These are phyloP conservation scores for Himalopsyche tibetana DNA, from an alignment of 2,888 invertebrate genomes.

Conservation along the genomic window DNA sequence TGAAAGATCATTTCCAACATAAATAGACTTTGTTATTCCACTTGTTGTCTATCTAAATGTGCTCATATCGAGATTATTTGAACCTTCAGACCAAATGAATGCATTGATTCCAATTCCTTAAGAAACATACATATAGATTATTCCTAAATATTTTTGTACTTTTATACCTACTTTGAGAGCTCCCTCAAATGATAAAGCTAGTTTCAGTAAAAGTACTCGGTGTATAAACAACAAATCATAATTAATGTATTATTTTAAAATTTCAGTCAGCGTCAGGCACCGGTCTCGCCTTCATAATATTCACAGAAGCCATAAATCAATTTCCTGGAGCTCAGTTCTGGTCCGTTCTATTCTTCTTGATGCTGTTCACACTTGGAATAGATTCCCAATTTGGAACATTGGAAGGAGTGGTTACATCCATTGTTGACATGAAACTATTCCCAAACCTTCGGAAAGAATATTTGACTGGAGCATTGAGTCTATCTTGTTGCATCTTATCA, in stretches of 20 bases:
- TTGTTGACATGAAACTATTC: constrained; percentile 96
- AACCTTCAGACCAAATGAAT: too few species aligned
- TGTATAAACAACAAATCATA: background rate
- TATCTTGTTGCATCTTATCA: constrained; percentile 88
- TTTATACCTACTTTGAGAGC: too few species aligned
- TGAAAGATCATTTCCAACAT: too few species aligned
- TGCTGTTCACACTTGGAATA: constrained; percentile 97
- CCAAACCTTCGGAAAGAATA: constrained; percentile 94
- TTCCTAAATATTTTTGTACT: too few species aligned
- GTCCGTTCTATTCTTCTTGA: constrained; percentile 96
- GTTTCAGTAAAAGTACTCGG: too few species aligned
- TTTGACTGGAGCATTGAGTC: constrained; percentile 88
- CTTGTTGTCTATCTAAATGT: too few species aligned
- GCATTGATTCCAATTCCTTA: too few species aligned
- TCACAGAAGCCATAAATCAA: constrained; percentile 98
- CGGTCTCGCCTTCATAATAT: constrained; percentile 96
- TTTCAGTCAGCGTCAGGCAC: constrained; percentile 96
- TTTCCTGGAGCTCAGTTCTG: constrained; percentile 97
- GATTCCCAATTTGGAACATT: constrained; percentile 98
- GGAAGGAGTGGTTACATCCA: constrained; percentile 96
- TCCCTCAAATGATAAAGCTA: too few species aligned
- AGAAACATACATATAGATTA: too few species aligned
- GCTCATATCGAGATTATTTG: too few species aligned
- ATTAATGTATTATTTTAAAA: constrained; percentile 65
- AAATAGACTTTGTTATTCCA: too few species aligned